phyloP scores from a whole-genome alignment of 2,797 vertebrate genomes.

The Rhinophrynus dorsalis region DNA sequence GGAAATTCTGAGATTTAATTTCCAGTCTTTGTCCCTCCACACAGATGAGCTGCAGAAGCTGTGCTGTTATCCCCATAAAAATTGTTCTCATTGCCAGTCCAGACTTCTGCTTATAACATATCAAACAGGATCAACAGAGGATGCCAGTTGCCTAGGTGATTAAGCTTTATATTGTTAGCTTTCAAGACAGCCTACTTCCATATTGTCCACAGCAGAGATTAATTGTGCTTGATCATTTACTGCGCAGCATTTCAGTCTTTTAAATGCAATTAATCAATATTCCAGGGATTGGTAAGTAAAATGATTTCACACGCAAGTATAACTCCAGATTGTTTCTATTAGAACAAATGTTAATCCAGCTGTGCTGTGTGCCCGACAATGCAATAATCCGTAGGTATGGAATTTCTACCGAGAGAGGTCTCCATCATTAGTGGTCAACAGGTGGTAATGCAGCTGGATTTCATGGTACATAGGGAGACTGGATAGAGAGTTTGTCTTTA shows the following conservation, averaged over 20 bases:
- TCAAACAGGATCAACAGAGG: slow-evolving; percentile 32
- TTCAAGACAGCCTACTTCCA: slow-evolving; percentile 37
- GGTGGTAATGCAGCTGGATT: too few species aligned
- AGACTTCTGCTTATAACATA: slow-evolving; percentile 39
- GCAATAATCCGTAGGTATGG: slow-evolving; percentile 10
- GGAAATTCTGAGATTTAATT: slow-evolving; percentile 35
- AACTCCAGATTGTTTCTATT: slow-evolving; percentile 29
- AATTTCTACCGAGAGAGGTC: too few species aligned
- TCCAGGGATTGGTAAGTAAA: slow-evolving; percentile 12
- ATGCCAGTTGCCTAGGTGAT: slow-evolving; percentile 42
- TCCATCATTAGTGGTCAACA: too few species aligned
- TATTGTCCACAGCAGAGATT: slow-evolving; percentile 38
- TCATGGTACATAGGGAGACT: too few species aligned
- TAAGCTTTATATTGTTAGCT: slow-evolving; percentile 49
- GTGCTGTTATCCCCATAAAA: slow-evolving; percentile 17
- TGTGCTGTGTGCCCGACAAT: slow-evolving; percentile 21
- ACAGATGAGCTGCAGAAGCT: slow-evolving; percentile 12
- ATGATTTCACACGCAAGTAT: background rate
- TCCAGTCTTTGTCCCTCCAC: background rate
- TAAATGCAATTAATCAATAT: slow-evolving; percentile 41
- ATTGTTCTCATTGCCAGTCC: slow-evolving; percentile 16
- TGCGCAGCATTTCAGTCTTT: slow-evolving; percentile 14
- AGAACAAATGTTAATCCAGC: slow-evolving; percentile 31
- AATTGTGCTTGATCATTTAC: slow-evolving; percentile 46
- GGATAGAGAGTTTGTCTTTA: too few species aligned